Conservation (phyloP, 2,888 invertebrate genomes). For the Eristalis pertinax region DNA sequence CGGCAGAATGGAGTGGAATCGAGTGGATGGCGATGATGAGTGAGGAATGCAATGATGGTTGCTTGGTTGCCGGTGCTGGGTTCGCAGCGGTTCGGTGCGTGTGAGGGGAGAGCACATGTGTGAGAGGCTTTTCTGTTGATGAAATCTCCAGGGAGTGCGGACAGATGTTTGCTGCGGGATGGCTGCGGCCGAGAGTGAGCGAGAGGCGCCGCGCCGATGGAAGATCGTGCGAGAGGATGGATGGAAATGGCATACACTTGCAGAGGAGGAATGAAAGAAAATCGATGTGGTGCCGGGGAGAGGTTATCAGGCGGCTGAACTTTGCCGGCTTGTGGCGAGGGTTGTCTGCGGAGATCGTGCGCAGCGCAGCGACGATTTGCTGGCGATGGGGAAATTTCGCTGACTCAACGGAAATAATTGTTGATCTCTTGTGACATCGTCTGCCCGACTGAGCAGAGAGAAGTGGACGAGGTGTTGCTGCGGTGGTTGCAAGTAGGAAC, state of each 20-base stretch:
- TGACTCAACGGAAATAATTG: too few species aligned
- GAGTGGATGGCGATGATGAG: neutral
- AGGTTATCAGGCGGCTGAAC: neutral
- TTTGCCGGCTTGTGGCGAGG: neutral
- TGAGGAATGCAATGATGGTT: slow-evolving; percentile 3
- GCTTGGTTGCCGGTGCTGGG: too few species aligned
- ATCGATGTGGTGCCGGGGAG: neutral
- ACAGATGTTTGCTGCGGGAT: slow-evolving; percentile 30
- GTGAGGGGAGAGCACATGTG: neutral
- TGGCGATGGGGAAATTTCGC: too few species aligned
- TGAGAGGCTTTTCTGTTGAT: neutral
- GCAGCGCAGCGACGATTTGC: neutral
- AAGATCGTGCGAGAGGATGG: slow-evolving; percentile 3
- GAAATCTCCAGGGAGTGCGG: neutral
- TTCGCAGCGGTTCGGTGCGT: too few species aligned
- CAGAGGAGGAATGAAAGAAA: slow-evolving; percentile 4
- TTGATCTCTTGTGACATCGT: too few species aligned
- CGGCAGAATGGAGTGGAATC: neutral
- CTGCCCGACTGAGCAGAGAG: too few species aligned
- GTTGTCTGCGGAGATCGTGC: neutral
- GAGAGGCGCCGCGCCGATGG: slow-evolving; percentile 12
- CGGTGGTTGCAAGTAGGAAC: too few species aligned
- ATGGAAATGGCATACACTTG: slow-evolving; percentile 13
- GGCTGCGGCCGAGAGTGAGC: neutral
- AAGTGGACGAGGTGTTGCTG: too few species aligned